phyloP scores from a whole-genome alignment of 2,888 invertebrate species.

The Tenthredo scrophulariae region DNA sequence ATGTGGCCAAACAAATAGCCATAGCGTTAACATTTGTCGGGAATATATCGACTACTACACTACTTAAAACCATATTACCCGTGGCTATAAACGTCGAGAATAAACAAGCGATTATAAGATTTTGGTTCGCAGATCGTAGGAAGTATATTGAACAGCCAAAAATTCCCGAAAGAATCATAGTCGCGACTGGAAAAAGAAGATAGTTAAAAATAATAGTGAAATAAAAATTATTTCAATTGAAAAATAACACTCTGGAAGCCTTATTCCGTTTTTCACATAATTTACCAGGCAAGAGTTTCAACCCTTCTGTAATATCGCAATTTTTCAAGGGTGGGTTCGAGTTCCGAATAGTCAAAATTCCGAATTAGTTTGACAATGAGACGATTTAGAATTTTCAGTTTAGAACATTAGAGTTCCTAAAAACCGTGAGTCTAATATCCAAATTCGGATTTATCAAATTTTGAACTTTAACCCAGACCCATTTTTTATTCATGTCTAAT shows the following conservation, averaged over 20 bases:
- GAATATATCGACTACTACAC: slow-evolving; percentile 76
- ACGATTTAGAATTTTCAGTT: no score
- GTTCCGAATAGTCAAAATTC: no score
- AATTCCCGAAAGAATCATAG: slow-evolving; percentile 79
- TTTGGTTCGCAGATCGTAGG: slow-evolving; percentile 80
- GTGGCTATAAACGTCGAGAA: slow-evolving; percentile 79
- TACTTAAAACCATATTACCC: slow-evolving; percentile 77
- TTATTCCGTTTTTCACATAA: no score
- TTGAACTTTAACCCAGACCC: background rate
- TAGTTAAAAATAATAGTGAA: no score
- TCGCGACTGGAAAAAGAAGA: slow-evolving; percentile 68
- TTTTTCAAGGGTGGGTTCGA: no score
- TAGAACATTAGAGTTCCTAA: no score
- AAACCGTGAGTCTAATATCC: no score
- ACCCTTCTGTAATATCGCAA: no score
- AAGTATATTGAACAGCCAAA: slow-evolving; percentile 83
- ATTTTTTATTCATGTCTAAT: background rate
- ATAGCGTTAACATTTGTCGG: slow-evolving; percentile 80
- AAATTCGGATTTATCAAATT: no score
- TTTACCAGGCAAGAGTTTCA: no score
- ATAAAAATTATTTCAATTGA: no score
- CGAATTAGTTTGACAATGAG: no score
- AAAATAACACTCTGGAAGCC: background rate
- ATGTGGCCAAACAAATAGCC: slow-evolving; percentile 84
- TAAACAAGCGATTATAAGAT: slow-evolving; percentile 81